phyloP scores from a whole-genome alignment of 2,888 invertebrate genomes.

The Tupiocoris notatus region DNA sequence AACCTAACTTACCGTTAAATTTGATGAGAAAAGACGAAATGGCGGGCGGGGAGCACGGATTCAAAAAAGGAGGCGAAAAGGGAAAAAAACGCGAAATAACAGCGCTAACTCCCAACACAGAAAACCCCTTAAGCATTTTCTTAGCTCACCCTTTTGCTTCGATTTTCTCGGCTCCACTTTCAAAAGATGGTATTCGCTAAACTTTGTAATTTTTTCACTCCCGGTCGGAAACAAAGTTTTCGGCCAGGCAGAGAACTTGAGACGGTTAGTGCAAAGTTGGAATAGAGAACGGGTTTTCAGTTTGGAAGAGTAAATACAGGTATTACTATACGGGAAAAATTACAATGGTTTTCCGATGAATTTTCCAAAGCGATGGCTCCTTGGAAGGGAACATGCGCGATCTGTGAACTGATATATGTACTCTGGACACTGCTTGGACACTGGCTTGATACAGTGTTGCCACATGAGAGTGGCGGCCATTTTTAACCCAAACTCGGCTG shows the following conservation, averaged over 20 bases:
- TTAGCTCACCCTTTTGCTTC: neutral
- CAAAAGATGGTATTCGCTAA: neutral
- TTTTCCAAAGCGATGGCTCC: no score
- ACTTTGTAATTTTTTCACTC: neutral
- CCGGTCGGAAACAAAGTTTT: neutral
- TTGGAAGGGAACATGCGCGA: no score
- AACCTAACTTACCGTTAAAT: slow-evolving; percentile 47
- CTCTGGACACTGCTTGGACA: no score
- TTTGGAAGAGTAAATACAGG: no score
- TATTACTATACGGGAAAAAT: no score
- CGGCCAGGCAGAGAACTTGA: neutral
- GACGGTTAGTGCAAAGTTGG: neutral
- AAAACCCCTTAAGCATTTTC: neutral
- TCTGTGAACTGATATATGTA: no score
- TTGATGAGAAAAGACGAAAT: slow-evolving; percentile 38
- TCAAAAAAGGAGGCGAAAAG: neutral
- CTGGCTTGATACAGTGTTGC: no score
- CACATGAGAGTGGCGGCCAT: no score
- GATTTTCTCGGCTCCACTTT: neutral
- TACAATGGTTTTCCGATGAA: no score
- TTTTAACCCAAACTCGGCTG: no score
- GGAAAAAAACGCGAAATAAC: neutral
- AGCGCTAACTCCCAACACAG: neutral
- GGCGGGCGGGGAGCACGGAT: neutral
- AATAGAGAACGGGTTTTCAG: no score